Base-by-base conservation (phyloP, 1,140 invertebrate genomes). In the Laupala kohalensis region DNA sequence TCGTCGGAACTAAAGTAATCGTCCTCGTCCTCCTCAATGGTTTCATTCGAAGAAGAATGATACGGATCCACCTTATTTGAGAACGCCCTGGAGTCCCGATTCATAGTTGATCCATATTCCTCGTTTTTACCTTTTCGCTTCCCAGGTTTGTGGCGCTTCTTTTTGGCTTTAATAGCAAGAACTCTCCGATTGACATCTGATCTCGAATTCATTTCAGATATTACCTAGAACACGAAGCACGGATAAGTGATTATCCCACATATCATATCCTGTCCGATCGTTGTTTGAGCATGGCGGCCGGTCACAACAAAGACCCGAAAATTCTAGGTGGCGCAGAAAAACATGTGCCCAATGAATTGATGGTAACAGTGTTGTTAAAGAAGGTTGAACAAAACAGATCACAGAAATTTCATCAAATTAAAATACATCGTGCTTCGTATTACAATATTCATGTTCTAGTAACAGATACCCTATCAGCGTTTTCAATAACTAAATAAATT, bases 81-180 rank as follows among this genome's bases (percentile, higher is more conserved):
- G 70, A 25, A 67, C 5, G 62, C 78, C 80, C 84, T 81, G 79
- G 81, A 81, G 80, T 79, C 76, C 79, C 81, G 77, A 83, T 85
- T 80, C 81, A 77, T 29, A 73, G 71, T 26, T 79, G 30, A 74
- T 30, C 69, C 79, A 79, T 82, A 83, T 79, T 85, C 85, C 78
- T 84, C 85, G 75, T 81, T 82, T 80, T 87, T 87, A 64, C 84
- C 86, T 84, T 92, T 91, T 82, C 91, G 91, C 80, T 92, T 92
- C 75, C 85, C 88, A 71, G 88, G 86, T 90, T 92, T 92, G 83
- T 92, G 90, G 74, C 92, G 86, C 80, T 93, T 93, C 82, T 93
- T 93, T 84, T 93, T 93, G 73, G 92, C 91, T 84, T 93, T 90
- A 78, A 93, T 93, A 78, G 91, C 90, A 79, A 93, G 84, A 79